A percentile compares a stretch with the other conserved stretches of the same genome.
These are phyloP conservation scores for Ascaphus truei DNA, from an alignment of 2,113 vertebrate genomes.

Conservation along the genomic window DNA sequence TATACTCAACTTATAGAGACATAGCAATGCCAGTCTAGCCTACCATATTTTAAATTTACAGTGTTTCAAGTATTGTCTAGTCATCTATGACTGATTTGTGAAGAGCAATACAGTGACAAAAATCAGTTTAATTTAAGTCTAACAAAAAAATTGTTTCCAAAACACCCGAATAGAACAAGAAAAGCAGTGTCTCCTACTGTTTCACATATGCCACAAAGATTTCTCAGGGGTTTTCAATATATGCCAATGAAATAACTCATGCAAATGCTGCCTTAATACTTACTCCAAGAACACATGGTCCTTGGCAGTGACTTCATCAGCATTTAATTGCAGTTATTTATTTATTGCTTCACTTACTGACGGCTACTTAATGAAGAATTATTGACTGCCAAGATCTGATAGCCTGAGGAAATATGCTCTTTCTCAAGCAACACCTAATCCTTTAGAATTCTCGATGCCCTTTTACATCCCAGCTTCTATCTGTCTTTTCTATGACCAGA, in stretches of 20 bases:
- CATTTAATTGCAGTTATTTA: slow-evolving; percentile 2
- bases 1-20: no score
- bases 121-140: background rate
- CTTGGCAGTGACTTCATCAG: slow-evolving; percentile 1
- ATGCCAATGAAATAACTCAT: background rate
- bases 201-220: background rate
- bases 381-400: background rate
- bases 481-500: no score
- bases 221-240: background rate
- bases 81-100: no score
- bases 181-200: background rate
- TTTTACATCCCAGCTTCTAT: background rate
- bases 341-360: background rate
- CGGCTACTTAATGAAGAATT: background rate
- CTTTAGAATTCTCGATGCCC: background rate
- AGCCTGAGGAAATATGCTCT: background rate
- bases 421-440: background rate
- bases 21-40: no score
- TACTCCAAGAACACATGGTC: slow-evolving; percentile 9
- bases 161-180: background rate
- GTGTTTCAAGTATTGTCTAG: no score
- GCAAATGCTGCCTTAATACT: background rate
- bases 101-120: no score
- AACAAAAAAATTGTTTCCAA: background rate
- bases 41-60: no score